These are phyloP conservation scores for Watsonalla binaria DNA, from an alignment of 2,888 invertebrate species.

Conservation along the genomic window DNA sequence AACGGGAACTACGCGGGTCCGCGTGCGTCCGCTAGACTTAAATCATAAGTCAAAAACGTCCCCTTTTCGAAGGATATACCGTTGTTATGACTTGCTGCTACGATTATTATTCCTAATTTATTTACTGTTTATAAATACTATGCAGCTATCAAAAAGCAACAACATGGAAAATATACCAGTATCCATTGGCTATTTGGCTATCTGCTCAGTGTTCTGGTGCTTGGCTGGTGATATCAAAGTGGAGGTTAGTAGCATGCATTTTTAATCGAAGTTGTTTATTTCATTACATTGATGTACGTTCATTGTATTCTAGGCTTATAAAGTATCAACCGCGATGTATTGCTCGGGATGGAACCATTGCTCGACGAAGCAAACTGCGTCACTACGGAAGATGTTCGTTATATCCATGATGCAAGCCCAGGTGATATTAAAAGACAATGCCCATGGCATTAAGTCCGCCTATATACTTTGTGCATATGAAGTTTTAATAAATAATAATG, in stretches of 20 bases:
- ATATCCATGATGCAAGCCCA: constrained; percentile 31
- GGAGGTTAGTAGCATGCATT: constrained; percentile 22
- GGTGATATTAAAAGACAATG: constrained; percentile 20
- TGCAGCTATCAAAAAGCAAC: constrained; percentile 29
- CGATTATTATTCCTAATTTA: too few relatives aligned
- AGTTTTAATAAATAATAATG: too few relatives aligned
- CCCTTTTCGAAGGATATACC: too few relatives aligned
- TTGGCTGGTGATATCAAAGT: constrained; percentile 44
- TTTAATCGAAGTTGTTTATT: background rate
- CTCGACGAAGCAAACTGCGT: constrained; percentile 14
- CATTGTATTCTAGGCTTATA: constrained; percentile 24
- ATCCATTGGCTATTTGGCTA: background rate
- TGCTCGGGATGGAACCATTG: constrained; percentile 40
- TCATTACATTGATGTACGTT: too few relatives aligned
- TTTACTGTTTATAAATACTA: too few relatives aligned
- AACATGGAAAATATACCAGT: background rate
- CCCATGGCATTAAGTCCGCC: too few relatives aligned
- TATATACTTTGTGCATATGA: too few relatives aligned
- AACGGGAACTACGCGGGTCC: too few relatives aligned
- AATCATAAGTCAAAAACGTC: too few relatives aligned
- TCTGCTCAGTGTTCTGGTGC: constrained; percentile 35
- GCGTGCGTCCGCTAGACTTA: too few relatives aligned
- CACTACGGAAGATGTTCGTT: constrained; percentile 25
- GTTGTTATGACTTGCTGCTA: too few relatives aligned
- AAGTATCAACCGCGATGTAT: constrained; percentile 39